These are phyloP conservation scores for Typhlichthys subterraneus DNA, from an alignment of 2,797 vertebrate species.

Conservation along the genomic window DNA sequence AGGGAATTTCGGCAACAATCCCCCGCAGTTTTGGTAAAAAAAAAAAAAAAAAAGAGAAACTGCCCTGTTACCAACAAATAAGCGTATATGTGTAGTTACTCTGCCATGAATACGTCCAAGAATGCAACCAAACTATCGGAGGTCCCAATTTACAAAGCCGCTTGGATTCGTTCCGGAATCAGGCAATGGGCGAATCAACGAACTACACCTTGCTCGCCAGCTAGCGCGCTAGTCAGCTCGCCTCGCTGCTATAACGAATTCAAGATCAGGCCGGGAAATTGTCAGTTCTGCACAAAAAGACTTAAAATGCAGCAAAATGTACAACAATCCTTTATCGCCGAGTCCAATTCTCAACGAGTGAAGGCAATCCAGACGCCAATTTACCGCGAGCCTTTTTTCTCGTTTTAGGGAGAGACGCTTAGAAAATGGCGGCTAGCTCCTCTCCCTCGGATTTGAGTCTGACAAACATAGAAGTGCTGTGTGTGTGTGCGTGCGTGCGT, in stretches of 20 bases:
- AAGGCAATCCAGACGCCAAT: slow-evolving; percentile 50
- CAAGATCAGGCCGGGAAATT: slow-evolving; percentile 61
- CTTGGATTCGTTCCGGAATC: slow-evolving; percentile 76
- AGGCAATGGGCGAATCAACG: slow-evolving; percentile 77
- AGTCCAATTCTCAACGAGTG: slow-evolving; percentile 35
- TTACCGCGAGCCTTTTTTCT: slow-evolving; percentile 70
- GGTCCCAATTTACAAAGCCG: slow-evolving; percentile 52
- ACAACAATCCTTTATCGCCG: slow-evolving; percentile 36
- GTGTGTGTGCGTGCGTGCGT: slow-evolving; percentile 48
- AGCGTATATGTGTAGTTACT: slow-evolving; percentile 38
- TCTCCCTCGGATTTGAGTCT: slow-evolving; percentile 84
- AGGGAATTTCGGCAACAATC: slow-evolving; percentile 90
- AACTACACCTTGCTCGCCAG: slow-evolving; percentile 69
- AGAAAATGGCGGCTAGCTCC: slow-evolving; percentile 93
- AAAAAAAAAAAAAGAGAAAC: slow-evolving; percentile 62
- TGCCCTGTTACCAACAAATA: slow-evolving; percentile 46
- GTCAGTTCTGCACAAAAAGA: slow-evolving; percentile 39
- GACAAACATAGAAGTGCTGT: slow-evolving; percentile 79
- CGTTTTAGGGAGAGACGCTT: slow-evolving; percentile 83
- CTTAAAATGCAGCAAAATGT: slow-evolving; percentile 39
- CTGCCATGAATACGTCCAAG: slow-evolving; percentile 58
- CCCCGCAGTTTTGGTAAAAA: slow-evolving; percentile 83
- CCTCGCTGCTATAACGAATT: slow-evolving; percentile 65
- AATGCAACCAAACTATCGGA: slow-evolving; percentile 38
- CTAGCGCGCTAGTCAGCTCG: slow-evolving; percentile 53